Evolutionary conservation across 23 tunicate species (phyloP).

Genomic region (Halocynthia aurantium): DNA sequence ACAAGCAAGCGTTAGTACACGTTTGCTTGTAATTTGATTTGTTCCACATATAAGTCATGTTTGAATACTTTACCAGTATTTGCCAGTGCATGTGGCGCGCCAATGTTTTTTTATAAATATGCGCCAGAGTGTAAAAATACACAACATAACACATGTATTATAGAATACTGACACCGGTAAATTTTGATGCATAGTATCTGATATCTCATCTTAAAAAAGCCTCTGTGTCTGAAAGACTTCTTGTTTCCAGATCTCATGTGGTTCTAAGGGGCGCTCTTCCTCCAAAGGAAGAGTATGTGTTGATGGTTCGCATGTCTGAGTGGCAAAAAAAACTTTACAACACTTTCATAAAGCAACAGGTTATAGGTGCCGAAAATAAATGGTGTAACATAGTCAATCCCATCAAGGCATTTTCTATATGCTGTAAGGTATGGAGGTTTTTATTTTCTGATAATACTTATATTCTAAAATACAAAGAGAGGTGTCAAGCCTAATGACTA

Average conservation of each 20-base stretch:
- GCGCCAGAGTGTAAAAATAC: too few relatives aligned
- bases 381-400: slow-evolving; percentile 75
- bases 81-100: too few relatives aligned
- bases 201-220: not conserved
- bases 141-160: too few relatives aligned
- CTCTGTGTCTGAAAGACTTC: not conserved
- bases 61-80: too few relatives aligned
- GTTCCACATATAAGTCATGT: too few relatives aligned
- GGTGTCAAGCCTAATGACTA: too few relatives aligned
- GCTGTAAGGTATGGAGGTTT: slow-evolving; percentile 59
- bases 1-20: too few relatives aligned
- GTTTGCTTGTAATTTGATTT: too few relatives aligned
- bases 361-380: slow-evolving; percentile 42
- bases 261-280: slow-evolving; percentile 70
- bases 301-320: slow-evolving; percentile 62
- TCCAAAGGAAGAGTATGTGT: slow-evolving; percentile 80
- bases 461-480: too few relatives aligned
- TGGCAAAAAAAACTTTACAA: slow-evolving; percentile 91
- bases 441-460: not conserved
- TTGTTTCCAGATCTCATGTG: slow-evolving; percentile 66
- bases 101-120: too few relatives aligned
- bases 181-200: not conserved
- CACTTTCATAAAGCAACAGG: slow-evolving; percentile 40
- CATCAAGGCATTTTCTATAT: slow-evolving; percentile 82
- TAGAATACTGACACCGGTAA: not conserved